phyloP scores from a whole-genome alignment of 2,888 invertebrate genomes.

The Serripes groenlandicus region DNA sequence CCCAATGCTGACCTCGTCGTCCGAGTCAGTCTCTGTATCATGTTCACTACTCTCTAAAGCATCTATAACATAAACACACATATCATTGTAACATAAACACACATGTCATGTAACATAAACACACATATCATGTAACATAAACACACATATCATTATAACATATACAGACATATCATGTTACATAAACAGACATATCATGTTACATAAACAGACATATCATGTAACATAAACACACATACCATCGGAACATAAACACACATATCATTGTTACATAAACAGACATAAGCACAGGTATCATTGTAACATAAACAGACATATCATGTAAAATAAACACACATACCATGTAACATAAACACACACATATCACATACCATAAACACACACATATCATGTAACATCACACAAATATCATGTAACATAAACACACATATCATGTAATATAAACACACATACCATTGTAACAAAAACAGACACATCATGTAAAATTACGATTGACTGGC shows the following conservation, averaged over 20 bases:
- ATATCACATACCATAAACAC: no score
- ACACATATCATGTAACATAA: background rate
- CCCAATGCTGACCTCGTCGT: constrained; percentile 83
- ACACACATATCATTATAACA: background rate
- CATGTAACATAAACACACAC: background rate
- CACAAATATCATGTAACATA: no score
- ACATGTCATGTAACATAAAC: background rate
- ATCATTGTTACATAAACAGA: background rate
- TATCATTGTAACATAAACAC: background rate
- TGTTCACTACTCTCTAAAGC: constrained; percentile 83
- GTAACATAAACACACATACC: background rate
- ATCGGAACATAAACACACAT: background rate
- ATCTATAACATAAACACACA: constrained; percentile 19
- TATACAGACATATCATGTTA: background rate
- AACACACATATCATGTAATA: background rate
- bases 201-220: background rate
- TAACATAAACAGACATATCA: background rate
- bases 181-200: background rate
- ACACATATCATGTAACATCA: no score
- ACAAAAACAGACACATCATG: background rate
- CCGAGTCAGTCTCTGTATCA: constrained; percentile 81
- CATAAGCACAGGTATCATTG: background rate
- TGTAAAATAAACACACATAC: background rate
- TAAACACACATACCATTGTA: background rate
- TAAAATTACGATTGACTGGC: no score